Evolutionary conservation across 2,888 invertebrate genomes (phyloP), one percentile per base, ranked within the genome.

Genomic region (Leptinotarsa juncta): DNA sequence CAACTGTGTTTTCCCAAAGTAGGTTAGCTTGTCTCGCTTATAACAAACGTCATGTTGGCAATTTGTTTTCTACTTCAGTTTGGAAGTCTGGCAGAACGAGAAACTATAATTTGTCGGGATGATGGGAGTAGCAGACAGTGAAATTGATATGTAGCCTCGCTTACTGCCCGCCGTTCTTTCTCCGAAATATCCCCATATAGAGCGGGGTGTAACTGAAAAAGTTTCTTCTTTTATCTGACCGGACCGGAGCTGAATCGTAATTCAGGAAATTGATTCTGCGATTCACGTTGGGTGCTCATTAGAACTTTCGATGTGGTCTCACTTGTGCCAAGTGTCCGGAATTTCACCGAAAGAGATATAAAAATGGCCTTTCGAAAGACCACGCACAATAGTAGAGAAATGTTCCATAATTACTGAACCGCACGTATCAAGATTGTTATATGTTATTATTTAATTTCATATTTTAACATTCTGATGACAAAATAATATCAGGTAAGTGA

Each of bases 31-130:
- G 48, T 23, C 48, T 16, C 42, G 20, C 57, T 65, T 69, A 51
- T 20, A 69, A 65, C 72, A 50, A 66, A 70, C 57, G 49, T 68
- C 75, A 70, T 67, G 76, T 67, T 73, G 70, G 71, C 73, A 76
- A 77, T 76, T 78, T 73, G 71, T 76, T 75, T 69, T 70, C 73
- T 70, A 67, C 53, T 68, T 57, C 42, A 48, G 57, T 23, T 66
- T 50, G 62, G 71, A 73, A 78, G 74, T 76, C 73, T 71, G 67
- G 70, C 70, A 42, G 72, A 68, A 67, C 72, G 73, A 66, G 71
- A 67, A 73, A 76, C 76, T 70, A 78, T 77, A 77, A 77, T 78
- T 78, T 74, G 75, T 78, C 70, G 77, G 75, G 70, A 72, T 77
- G 77, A 77, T 73, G 66, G 67, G 68, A 73, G 70, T 65, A 75